Evolutionary conservation across 2,797 vertebrate species (phyloP).

Genomic region (Rhynchonycteris naso): DNA sequence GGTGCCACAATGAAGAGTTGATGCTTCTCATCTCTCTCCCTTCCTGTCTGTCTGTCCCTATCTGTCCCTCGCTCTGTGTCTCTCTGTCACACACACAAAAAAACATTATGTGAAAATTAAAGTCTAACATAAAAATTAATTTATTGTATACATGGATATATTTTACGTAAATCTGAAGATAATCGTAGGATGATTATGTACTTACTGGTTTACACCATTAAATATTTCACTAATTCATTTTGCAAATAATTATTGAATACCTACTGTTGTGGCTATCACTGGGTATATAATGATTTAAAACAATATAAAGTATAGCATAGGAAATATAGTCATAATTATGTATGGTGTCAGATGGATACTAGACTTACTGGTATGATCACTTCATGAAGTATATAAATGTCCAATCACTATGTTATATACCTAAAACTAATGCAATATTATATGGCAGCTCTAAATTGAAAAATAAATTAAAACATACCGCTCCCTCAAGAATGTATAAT

Average conservation of each 20-base stretch:
- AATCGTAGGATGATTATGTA: conserved; percentile 30
- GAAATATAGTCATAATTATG: not conserved
- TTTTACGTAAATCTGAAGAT: conserved; percentile 9
- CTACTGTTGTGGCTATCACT: not conserved
- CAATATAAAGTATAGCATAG: not conserved
- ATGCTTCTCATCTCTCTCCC: too few relatives aligned
- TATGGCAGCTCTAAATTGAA: not conserved
- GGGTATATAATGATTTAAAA: conserved; percentile 50
- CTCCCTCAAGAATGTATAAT: not conserved
- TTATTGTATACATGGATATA: not conserved
- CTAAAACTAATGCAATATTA: not conserved
- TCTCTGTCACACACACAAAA: not conserved
- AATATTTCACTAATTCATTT: conserved; percentile 49
- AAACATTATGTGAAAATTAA: conserved; percentile 44
- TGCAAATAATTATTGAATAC: conserved; percentile 36
- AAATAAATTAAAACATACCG: not conserved
- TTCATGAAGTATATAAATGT: not conserved
- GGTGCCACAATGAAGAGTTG: too few relatives aligned
- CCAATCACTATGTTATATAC: not conserved
- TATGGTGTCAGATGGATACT: not conserved
- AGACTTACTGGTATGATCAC: not conserved
- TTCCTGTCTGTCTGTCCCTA: too few relatives aligned
- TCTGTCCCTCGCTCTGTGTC: too few relatives aligned
- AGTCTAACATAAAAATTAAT: not conserved
- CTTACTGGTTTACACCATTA: not conserved